These are phyloP conservation scores for Pristiophorus japonicus DNA, from an alignment of 2,113 vertebrate genomes.

Conservation along the genomic window DNA sequence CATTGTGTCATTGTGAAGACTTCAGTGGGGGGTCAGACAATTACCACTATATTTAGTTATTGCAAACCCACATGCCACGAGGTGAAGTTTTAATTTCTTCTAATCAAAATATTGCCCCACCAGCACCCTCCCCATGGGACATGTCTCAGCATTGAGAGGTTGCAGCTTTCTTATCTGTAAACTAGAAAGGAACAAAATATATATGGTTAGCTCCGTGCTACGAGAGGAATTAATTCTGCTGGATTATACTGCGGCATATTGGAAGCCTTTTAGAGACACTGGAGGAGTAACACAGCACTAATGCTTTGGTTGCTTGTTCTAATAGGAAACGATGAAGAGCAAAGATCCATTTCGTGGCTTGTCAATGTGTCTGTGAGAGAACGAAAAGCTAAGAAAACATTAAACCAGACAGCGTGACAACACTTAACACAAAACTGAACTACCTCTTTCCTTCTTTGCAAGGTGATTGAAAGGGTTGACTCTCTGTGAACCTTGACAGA, in stretches of 20 bases:
- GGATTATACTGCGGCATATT: background rate
- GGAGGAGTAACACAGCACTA: background rate
- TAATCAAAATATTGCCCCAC: background rate
- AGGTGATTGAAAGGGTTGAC: constrained; percentile 29
- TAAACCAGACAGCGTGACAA: constrained; percentile 32
- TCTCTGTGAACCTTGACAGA: constrained; percentile 19
- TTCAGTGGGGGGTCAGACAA: background rate
- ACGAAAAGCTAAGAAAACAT: constrained; percentile 32
- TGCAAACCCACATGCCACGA: background rate
- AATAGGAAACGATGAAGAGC: constrained; percentile 22
- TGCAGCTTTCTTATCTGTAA: background rate
- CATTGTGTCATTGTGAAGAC: background rate
- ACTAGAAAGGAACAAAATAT: background rate
- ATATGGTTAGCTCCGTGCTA: background rate
- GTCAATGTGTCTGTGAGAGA: constrained; percentile 10
- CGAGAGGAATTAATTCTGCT: background rate
- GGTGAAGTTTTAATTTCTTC: background rate
- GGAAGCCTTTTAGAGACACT: background rate
- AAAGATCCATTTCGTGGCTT: constrained; percentile 20
- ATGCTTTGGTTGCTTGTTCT: constrained; percentile 14
- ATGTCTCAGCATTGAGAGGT: background rate
- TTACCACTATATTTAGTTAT: background rate
- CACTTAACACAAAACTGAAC: constrained; percentile 33
- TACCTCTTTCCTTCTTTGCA: background rate
- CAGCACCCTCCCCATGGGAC: background rate